A percentile compares a stretch with the other conserved stretches of the same genome.
Evolutionary conservation across 2,113 vertebrate genomes (phyloP).

Genomic region (Acanthisitta chloris): DNA sequence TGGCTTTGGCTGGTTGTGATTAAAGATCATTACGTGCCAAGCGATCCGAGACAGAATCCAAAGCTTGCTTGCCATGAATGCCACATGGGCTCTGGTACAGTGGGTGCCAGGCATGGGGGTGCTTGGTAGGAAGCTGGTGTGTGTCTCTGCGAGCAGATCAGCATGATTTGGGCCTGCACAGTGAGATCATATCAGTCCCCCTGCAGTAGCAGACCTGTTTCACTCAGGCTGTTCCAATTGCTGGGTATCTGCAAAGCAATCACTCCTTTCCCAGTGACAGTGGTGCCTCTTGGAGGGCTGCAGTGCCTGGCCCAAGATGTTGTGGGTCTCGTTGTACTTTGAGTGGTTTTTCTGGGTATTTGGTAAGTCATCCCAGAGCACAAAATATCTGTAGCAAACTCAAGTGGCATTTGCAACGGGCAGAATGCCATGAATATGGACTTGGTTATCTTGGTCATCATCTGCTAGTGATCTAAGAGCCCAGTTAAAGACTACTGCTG

Average conservation of each 20-base stretch:
- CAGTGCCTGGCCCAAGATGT: not conserved
- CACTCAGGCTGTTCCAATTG: not conserved
- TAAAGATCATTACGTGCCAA: not conserved
- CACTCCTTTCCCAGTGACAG: not conserved
- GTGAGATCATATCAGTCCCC: not conserved
- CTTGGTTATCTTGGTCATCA: not conserved
- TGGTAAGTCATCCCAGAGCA: not conserved
- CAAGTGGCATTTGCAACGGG: not conserved
- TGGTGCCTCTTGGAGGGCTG: not conserved
- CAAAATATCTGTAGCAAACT: not conserved
- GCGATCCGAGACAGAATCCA: not conserved
- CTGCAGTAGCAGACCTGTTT: fast-evolving
- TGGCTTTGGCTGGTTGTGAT: not conserved
- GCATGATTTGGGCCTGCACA: not conserved
- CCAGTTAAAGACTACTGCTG: not conserved
- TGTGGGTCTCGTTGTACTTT: not conserved
- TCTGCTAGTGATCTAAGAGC: not conserved
- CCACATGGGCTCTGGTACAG: fast-evolving
- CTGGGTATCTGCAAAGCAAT: not conserved
- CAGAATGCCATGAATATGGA: not conserved
- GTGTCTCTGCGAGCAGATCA: not conserved
- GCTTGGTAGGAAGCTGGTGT: fast-evolving
- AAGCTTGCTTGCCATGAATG: not conserved
- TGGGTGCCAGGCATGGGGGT: fast-evolving
- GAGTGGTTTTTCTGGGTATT: not conserved